A percentile compares a stretch with the other conserved stretches of the same genome.
These are phyloP conservation scores for Quadroppia sp. DNA, from an alignment of 2,888 invertebrate species.

Conservation along the genomic window DNA sequence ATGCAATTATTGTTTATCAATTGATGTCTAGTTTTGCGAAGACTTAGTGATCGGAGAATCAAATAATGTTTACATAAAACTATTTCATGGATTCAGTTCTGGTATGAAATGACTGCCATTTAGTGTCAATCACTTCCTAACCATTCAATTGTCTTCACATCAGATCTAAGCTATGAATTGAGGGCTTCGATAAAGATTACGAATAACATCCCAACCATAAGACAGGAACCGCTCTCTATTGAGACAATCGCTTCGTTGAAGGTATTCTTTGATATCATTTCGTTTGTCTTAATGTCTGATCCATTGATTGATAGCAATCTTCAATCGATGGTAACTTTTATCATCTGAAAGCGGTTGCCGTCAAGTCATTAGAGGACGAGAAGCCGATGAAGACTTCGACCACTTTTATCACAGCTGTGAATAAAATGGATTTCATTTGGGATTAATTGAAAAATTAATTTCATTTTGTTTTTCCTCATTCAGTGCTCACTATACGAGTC, in stretches of 20 bases:
- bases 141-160: neutral
- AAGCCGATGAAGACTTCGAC: slow-evolving; percentile 64
- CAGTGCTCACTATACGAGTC: slow-evolving; percentile 70
- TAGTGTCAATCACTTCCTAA: too few species aligned
- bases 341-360: slow-evolving; percentile 63
- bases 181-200: slow-evolving; percentile 27
- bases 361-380: slow-evolving; percentile 59
- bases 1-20: neutral
- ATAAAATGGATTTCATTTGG: slow-evolving; percentile 43
- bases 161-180: slow-evolving; percentile 26
- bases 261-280: slow-evolving; percentile 16
- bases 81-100: slow-evolving; percentile 39
- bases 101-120: too few species aligned
- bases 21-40: slow-evolving; percentile 4
- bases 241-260: slow-evolving; percentile 27
- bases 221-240: slow-evolving; percentile 35
- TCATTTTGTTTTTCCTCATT: slow-evolving; percentile 39
- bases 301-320: slow-evolving; percentile 58
- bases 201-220: slow-evolving; percentile 30
- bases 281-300: slow-evolving; percentile 2
- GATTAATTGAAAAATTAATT: slow-evolving; percentile 30
- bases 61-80: slow-evolving; percentile 36
- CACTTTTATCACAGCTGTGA: slow-evolving; percentile 74
- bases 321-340: slow-evolving; percentile 69
- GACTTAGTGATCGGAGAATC: slow-evolving; percentile 32